Base-by-base conservation (phyloP, 2,888 invertebrate genomes). In the Euplexia lucipara region DNA sequence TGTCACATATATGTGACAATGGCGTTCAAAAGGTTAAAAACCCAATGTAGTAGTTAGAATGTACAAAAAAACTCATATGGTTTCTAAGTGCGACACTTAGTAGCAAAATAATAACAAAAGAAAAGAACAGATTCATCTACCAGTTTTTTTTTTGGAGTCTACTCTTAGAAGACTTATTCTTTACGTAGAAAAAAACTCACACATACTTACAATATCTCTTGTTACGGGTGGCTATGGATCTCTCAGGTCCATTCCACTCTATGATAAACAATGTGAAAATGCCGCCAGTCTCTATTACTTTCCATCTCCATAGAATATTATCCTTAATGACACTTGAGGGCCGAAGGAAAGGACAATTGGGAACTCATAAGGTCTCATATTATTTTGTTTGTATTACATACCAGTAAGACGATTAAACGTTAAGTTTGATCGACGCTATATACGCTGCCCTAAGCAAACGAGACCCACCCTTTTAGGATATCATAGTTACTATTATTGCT, bases 341-440 rank as follows among this genome's bases (percentile, higher is more conserved):
- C 66, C 44, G 41, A 65, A 61, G 34, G 30, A 42, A 56, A 53
- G 37, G 47, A 54, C 56, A 42, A 57, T 79, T 39, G 58, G 37
- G 42, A 82, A 76, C 78, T 77, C 75, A 69, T 80, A 75, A 80
- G 75, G 68, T 32, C 32, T 49, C 41, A 20, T 68, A 26, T 63
- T 58, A 63, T 68, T 63, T 42, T 63, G 41, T 56, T 56, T 34
- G 32, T 16, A 39, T 12, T 10, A 32, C 34, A 70, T 79, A 78
- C 72, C 75, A 67, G 70, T 78, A 81, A 77, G 83, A 74, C 80
- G 85, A 86, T 86, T 85, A 86, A 81, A 79, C 79, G 68, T 66
- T 76, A 82, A 80, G 76, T 84, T 84, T 85, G 86, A 86, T 83
- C 70, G 73, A 77, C 73, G 74, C 64, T 76, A 73, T 74, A 74